Percentiles rank a stretch among this genome's conserved stretches.
These are phyloP conservation scores for Calidris pygmaea DNA, from an alignment of 2,113 vertebrate genomes.

Conservation along the genomic window DNA sequence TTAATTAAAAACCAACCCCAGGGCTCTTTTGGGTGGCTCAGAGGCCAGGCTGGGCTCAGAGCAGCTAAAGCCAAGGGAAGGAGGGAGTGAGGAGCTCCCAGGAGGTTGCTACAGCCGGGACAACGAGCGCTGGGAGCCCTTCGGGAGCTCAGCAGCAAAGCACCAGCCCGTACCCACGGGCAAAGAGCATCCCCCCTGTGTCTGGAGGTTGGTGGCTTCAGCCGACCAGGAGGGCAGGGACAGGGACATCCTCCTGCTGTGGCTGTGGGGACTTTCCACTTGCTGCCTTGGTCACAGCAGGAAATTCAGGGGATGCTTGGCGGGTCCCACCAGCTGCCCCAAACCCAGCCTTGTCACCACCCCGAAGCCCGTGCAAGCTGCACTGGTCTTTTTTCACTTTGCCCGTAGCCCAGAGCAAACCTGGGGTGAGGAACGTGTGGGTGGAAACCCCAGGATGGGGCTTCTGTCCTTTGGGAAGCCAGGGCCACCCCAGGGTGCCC, in stretches of 20 bases:
- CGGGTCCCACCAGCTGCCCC: background rate
- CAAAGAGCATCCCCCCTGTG: rapidly evolving
- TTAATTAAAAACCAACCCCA: background rate
- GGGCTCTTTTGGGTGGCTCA: background rate
- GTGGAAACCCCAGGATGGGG: background rate
- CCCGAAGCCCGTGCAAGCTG: background rate
- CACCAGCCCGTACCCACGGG: rapidly evolving
- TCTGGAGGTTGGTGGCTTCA: rapidly evolving
- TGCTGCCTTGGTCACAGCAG: background rate
- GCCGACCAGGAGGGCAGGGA: background rate
- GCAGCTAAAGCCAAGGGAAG: background rate
- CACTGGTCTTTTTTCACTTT: background rate
- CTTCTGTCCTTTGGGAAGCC: background rate
- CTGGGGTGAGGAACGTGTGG: background rate
- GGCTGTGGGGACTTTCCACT: background rate
- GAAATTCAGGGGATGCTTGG: background rate
- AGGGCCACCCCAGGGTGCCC: rapidly evolving
- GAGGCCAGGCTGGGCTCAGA: background rate
- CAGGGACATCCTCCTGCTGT: background rate
- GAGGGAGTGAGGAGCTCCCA: background rate
- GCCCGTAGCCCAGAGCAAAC: background rate
- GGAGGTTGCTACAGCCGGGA: background rate
- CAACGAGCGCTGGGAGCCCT: background rate
- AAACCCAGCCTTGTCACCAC: background rate
- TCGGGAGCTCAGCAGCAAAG: background rate